A percentile compares a stretch with the other conserved stretches of the same genome.
These are phyloP conservation scores for Drosophila birchii DNA, from an alignment of 2,888 invertebrate genomes.

Conservation along the genomic window DNA sequence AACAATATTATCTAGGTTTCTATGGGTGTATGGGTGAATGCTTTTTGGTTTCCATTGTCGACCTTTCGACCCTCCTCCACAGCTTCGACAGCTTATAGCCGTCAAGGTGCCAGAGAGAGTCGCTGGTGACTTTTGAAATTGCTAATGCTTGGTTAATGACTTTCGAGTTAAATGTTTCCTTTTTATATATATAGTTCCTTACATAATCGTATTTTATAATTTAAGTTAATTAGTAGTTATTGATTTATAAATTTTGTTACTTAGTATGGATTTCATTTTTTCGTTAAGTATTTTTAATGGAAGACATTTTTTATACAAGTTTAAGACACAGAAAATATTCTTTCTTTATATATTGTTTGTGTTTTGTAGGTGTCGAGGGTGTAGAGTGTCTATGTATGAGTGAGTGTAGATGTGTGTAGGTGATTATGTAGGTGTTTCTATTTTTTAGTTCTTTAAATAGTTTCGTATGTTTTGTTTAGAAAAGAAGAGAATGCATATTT, in stretches of 20 bases:
- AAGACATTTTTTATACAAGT: slow-evolving; percentile 85
- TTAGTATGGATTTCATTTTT: slow-evolving; percentile 46
- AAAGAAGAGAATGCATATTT: slow-evolving; percentile 39
- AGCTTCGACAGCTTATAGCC: slow-evolving; percentile 60
- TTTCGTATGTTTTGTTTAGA: slow-evolving; percentile 43
- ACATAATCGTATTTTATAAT: slow-evolving; percentile 68
- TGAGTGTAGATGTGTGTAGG: slow-evolving; percentile 28
- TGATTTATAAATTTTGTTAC: slow-evolving; percentile 60
- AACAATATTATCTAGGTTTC: slow-evolving; percentile 58
- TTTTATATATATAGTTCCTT: slow-evolving; percentile 30
- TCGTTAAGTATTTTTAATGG: slow-evolving; percentile 84
- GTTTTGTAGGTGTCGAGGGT: slow-evolving; percentile 43
- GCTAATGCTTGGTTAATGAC: slow-evolving; percentile 60
- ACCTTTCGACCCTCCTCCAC: slow-evolving; percentile 43
- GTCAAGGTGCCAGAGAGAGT: slow-evolving; percentile 47
- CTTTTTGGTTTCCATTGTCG: slow-evolving; percentile 13
- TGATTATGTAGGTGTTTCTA: slow-evolving; percentile 44
- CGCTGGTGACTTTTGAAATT: slow-evolving; percentile 59
- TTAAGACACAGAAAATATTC: slow-evolving; percentile 85
- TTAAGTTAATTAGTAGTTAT: slow-evolving; percentile 66
- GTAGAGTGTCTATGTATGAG: slow-evolving; percentile 35
- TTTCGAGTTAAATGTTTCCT: slow-evolving; percentile 58
- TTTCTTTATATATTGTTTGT: slow-evolving; percentile 69
- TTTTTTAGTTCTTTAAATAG: slow-evolving; percentile 49
- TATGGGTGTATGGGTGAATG: slow-evolving; percentile 51